These are phyloP conservation scores for Plestiodon gilberti DNA, from an alignment of 2,113 vertebrate species.

Conservation along the genomic window DNA sequence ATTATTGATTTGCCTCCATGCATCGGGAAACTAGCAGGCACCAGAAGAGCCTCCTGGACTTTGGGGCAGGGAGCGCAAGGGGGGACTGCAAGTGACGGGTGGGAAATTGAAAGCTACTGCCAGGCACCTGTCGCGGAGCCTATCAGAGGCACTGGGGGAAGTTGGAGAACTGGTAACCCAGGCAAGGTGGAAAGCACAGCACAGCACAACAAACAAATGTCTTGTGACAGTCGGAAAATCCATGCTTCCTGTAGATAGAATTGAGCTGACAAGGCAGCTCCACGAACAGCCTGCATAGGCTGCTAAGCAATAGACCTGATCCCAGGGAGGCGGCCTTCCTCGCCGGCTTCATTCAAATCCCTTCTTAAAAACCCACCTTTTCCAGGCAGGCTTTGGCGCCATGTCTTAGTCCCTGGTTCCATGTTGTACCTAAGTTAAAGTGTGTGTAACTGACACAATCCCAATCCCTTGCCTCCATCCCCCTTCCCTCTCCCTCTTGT, in stretches of 20 bases:
- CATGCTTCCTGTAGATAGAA: not conserved
- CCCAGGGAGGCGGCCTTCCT: not conserved
- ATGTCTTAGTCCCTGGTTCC: too few species aligned
- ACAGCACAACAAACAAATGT: not conserved
- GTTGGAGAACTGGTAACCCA: not conserved
- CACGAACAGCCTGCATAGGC: not conserved
- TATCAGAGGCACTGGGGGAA: rapidly evolving
- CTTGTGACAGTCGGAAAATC: conserved; percentile 40
- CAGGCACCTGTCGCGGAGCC: not conserved
- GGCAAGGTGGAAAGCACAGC: not conserved
- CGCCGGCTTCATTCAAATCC: too few species aligned
- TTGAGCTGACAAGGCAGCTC: conserved; percentile 9
- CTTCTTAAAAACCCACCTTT: too few species aligned
- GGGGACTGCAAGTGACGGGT: not conserved
- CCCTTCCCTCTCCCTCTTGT: too few species aligned
- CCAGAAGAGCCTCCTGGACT: not conserved
- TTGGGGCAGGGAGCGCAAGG: not conserved
- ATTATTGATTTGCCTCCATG: not conserved
- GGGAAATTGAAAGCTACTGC: not conserved
- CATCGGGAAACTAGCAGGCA: not conserved
- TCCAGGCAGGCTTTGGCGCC: too few species aligned
- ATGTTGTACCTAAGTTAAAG: too few species aligned
- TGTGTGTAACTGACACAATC: too few species aligned
- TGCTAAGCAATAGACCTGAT: not conserved
- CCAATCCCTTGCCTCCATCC: too few species aligned